Conservation (phyloP, 2,113 vertebrate species). For the Microtus oregoni region DNA sequence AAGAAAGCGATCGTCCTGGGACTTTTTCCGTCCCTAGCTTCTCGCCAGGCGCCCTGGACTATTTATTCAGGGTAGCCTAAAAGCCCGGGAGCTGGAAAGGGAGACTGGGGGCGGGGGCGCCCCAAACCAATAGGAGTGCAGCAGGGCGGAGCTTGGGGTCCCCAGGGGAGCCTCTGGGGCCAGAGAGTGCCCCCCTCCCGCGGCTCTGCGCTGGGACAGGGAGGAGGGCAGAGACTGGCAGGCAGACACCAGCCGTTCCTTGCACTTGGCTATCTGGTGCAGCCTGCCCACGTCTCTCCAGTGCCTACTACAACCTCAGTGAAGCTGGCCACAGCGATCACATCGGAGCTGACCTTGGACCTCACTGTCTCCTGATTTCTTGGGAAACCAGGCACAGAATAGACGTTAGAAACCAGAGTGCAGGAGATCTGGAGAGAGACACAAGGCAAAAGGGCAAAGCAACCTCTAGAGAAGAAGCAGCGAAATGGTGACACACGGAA, state of each 20-base stretch:
- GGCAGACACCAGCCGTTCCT: neutral
- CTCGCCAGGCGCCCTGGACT: conserved; percentile 36
- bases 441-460: neutral
- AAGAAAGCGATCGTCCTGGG: neutral
- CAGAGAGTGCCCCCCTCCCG: conserved; percentile 10
- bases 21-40: conserved; percentile 57
- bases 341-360: neutral
- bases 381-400: neutral
- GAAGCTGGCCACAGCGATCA: neutral
- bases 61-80: conserved; percentile 73
- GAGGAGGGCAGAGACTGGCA: neutral
- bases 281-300: neutral
- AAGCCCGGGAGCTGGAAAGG: neutral
- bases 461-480: neutral
- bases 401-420: neutral
- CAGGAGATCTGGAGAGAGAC: conserved; percentile 39
- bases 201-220: neutral
- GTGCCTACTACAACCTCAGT: neutral
- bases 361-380: neutral
- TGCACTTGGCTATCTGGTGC: neutral
- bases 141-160: conserved; percentile 76
- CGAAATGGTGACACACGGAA: neutral
- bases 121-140: conserved; percentile 73
- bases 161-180: conserved; percentile 44
- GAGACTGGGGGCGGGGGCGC: conserved; percentile 70